phyloP scores from a whole-genome alignment of 2,888 invertebrate species.

The Mellilla xanthometata region DNA sequence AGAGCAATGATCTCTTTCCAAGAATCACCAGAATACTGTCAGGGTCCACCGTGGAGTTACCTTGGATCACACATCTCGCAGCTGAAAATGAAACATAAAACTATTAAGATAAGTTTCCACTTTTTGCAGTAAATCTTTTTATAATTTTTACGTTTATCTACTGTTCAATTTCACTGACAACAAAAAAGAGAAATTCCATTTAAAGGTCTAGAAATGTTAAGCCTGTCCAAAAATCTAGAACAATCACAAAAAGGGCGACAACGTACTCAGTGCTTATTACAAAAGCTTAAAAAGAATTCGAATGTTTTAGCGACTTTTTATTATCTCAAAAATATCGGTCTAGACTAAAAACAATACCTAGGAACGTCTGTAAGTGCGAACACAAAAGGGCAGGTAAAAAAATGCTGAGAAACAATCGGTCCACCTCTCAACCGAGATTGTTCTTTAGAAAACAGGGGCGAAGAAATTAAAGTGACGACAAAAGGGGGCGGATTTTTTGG shows the following conservation, averaged over 20 bases:
- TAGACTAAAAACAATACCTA: slow-evolving; percentile 13
- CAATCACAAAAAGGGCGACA: too few species aligned
- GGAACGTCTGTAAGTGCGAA: slow-evolving; percentile 3
- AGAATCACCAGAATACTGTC: slow-evolving; percentile 55
- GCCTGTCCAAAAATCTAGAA: too few species aligned
- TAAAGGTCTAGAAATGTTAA: too few species aligned
- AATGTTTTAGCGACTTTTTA: background rate
- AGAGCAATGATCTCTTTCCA: slow-evolving; percentile 59
- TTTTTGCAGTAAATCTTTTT: too few species aligned
- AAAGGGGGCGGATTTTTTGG: slow-evolving; percentile 6
- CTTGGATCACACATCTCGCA: slow-evolving; percentile 51
- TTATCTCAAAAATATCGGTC: background rate
- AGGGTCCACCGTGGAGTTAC: slow-evolving; percentile 34
- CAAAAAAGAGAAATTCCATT: too few species aligned
- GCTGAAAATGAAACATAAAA: slow-evolving; percentile 38
- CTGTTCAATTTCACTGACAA: too few species aligned
- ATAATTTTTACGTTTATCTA: too few species aligned
- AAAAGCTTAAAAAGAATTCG: background rate
- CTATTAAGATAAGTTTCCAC: too few species aligned
- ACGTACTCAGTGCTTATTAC: background rate
- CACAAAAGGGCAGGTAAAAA: slow-evolving; percentile 12
- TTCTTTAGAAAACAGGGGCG: slow-evolving; percentile 8
- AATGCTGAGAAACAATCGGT: slow-evolving; percentile 10
- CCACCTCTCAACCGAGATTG: slow-evolving; percentile 9
- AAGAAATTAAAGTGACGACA: slow-evolving; percentile 16